Evolutionary conservation across 2,797 vertebrate genomes (phyloP), one percentile per base, ranked within the genome.

Genomic region (Geotrypetes seraphini): DNA sequence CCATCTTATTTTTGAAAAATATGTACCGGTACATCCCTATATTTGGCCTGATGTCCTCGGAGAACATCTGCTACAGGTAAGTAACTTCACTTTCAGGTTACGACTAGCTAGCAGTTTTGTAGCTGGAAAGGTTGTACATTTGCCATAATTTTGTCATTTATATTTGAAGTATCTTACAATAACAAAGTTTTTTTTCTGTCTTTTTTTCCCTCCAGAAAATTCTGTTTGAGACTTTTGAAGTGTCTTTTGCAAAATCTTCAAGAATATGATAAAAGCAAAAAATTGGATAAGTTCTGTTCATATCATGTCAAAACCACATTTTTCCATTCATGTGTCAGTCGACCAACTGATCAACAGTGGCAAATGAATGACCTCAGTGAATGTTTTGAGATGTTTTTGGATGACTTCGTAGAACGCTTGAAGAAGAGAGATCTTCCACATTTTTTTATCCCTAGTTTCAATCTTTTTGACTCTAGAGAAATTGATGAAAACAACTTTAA

Each of bases 161-260:
- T n/a, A n/a, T n/a, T n/a, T n/a, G n/a, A n/a, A n/a, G n/a, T n/a
- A n/a, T n/a, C n/a, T n/a, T n/a, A n/a, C n/a, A n/a, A n/a, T n/a
- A n/a, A n/a, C n/a, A n/a, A n/a, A n/a, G n/a, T n/a, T n/a, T n/a
- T n/a, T n/a, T n/a, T n/a, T n/a, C n/a, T n/a, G n/a, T n/a, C n/a
- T n/a, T n/a, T n/a, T n/a, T n/a, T n/a, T n/a, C n/a, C n/a, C n/a
- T n/a, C n/a, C 62, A 84, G 78, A 59, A 83, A 81, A 53, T 13
- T 35, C 1, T 82, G 78, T 44, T 70, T 85, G 46, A 82, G 85
- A 41, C 57, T 82, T 40, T 48, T 83, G 60, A 84, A 84, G 34
- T 57, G 58, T 39, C 66, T 84, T 24, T 33, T 83, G 38, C 63
- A 75, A 19, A 38, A 47, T 43, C 62, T 81, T 31, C 76, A 84